Percentiles rank a stretch among this genome's conserved stretches.
Conservation (phyloP, 2,888 invertebrate species). For the Cremastinae sp. region DNA sequence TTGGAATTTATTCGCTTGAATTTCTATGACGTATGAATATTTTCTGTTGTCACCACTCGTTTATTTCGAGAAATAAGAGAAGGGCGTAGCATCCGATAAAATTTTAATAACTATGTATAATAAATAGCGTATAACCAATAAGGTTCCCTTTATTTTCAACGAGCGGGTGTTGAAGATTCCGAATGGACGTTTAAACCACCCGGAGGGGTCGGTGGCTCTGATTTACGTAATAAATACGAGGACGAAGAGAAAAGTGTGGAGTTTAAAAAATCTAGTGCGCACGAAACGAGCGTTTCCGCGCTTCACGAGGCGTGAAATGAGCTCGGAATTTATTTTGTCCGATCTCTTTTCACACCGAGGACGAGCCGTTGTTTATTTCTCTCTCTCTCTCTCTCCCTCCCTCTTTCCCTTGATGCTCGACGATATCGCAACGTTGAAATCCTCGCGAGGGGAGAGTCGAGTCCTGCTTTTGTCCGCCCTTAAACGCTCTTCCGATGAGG, state of each 20-base stretch:
- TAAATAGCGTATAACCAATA: no score
- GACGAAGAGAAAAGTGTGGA: not conserved
- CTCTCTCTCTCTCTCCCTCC: constrained; percentile 27
- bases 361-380: constrained; percentile 13
- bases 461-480: constrained; percentile 37
- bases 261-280: not conserved
- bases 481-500: constrained; percentile 30
- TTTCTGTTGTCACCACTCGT: no score
- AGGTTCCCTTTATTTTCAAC: not conserved
- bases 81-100: no score
- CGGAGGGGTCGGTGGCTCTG: constrained; percentile 54
- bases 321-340: constrained; percentile 50
- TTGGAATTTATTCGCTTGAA: no score
- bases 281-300: constrained; percentile 65
- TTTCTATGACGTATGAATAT: no score
- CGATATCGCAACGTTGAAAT: constrained; percentile 10
- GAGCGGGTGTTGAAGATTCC: constrained; percentile 10
- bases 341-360: constrained; percentile 61
- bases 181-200: constrained; percentile 28
- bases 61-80: no score
- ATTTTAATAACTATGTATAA: no score
- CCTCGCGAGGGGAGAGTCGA: constrained; percentile 36
- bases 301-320: constrained; percentile 75
- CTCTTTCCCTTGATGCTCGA: no score
- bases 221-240: constrained; percentile 71